A percentile compares a stretch with the other conserved stretches of the same genome.
Evolutionary conservation across 2,113 vertebrate species (phyloP).

Genomic region (Pelvicachromis taeniatus): DNA sequence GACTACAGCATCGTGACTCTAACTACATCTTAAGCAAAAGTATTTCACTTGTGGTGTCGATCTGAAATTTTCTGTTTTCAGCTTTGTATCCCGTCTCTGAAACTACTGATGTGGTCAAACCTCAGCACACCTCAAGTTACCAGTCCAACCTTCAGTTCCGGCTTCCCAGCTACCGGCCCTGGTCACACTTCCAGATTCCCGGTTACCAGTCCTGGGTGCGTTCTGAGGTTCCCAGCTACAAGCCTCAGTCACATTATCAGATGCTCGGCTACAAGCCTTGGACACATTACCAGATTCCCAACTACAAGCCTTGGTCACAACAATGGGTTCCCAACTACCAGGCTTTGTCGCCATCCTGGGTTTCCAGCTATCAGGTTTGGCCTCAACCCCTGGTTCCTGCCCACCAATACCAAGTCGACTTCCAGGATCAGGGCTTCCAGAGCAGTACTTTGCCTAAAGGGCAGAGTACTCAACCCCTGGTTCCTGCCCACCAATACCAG

Average conservation of each 20-base stretch:
- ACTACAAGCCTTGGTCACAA: background rate
- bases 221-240: background rate
- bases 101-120: background rate
- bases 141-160: background rate
- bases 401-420: background rate
- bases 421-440: background rate
- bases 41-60: fast-evolving
- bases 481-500: background rate
- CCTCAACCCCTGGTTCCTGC: background rate
- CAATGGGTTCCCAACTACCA: background rate
- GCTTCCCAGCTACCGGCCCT: background rate
- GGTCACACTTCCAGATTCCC: background rate
- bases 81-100: background rate
- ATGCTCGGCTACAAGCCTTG: background rate
- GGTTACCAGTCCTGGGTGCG: no score
- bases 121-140: background rate
- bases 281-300: background rate
- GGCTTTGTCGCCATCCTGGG: background rate
- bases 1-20: background rate
- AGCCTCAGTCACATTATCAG: fast-evolving
- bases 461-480: fast-evolving
- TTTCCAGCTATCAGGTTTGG: background rate
- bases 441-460: background rate
- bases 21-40: background rate
- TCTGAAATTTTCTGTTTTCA: background rate